Evolutionary conservation across 2,113 vertebrate species (phyloP).

Genomic region (Circaetus gallicus): DNA sequence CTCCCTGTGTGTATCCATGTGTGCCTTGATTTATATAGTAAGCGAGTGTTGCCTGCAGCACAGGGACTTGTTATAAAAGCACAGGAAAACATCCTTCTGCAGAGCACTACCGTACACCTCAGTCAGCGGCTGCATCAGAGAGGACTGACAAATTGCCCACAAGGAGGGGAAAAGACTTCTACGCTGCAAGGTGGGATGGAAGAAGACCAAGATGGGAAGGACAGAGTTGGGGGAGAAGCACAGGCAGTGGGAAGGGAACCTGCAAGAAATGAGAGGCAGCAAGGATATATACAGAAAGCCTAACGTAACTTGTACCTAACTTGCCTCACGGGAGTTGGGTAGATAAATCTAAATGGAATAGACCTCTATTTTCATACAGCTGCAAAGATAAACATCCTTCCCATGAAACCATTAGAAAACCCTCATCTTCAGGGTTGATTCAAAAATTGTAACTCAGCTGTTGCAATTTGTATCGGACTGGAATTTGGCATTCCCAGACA

Average conservation of each 20-base stretch:
- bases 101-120: not conserved
- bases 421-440: conserved; percentile 48
- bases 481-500: conserved; percentile 53
- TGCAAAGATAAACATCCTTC: conserved; percentile 61
- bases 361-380: conserved; percentile 33
- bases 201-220: not conserved
- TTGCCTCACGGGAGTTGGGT: not conserved
- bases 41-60: not conserved
- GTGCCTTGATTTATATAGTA: not conserved
- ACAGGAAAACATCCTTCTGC: not conserved
- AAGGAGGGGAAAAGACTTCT: not conserved
- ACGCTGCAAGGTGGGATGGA: not conserved
- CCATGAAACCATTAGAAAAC: conserved; percentile 51
- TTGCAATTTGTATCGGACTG: conserved; percentile 33
- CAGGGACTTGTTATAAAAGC: not conserved
- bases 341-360: not conserved
- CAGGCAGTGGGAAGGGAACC: not conserved
- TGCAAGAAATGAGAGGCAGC: not conserved
- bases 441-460: conserved; percentile 65
- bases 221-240: not conserved
- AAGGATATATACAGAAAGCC: not conserved
- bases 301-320: not conserved
- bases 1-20: not conserved
- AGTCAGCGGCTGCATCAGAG: not conserved
- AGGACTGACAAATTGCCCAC: not conserved